Evolutionary conservation across 2,888 invertebrate species (phyloP).

Genomic region (Gibbula magus): DNA sequence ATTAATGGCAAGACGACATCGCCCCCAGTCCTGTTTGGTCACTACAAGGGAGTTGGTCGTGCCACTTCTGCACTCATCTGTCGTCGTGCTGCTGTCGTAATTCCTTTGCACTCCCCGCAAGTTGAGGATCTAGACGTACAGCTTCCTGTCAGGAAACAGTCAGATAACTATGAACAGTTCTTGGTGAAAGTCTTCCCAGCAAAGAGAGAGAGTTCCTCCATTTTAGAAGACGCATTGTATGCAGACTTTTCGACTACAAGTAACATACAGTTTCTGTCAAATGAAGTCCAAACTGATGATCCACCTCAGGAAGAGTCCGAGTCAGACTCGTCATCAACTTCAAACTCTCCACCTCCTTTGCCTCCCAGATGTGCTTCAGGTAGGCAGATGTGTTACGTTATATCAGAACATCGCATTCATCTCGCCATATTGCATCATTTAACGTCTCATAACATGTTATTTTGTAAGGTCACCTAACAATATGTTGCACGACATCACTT

Average conservation of each 20-base stretch:
- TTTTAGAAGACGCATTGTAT: constrained; percentile 16
- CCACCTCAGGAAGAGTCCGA: too few relatives aligned
- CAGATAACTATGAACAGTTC: constrained; percentile 17
- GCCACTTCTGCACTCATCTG: background rate
- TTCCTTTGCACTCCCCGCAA: constrained; percentile 15
- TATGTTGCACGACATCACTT: too few relatives aligned
- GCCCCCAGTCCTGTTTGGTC: constrained; percentile 19
- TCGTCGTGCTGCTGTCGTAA: constrained; percentile 16
- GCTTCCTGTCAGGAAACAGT: constrained; percentile 1
- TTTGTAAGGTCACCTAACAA: too few relatives aligned
- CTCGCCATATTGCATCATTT: too few relatives aligned
- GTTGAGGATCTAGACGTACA: constrained; percentile 11
- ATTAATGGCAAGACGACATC: background rate
- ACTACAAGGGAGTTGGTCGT: constrained; percentile 4
- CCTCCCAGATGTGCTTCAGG: background rate
- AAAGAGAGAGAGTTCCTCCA: background rate
- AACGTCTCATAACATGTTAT: too few relatives aligned
- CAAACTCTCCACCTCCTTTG: background rate
- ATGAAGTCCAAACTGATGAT: too few relatives aligned
- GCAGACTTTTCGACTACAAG: constrained; percentile 6
- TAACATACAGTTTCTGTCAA: background rate
- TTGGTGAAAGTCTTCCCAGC: background rate
- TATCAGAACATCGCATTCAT: too few relatives aligned
- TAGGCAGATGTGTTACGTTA: too few relatives aligned
- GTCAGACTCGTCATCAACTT: background rate